Conservation (phyloP, 2,113 vertebrate genomes). For the Calypte anna region DNA sequence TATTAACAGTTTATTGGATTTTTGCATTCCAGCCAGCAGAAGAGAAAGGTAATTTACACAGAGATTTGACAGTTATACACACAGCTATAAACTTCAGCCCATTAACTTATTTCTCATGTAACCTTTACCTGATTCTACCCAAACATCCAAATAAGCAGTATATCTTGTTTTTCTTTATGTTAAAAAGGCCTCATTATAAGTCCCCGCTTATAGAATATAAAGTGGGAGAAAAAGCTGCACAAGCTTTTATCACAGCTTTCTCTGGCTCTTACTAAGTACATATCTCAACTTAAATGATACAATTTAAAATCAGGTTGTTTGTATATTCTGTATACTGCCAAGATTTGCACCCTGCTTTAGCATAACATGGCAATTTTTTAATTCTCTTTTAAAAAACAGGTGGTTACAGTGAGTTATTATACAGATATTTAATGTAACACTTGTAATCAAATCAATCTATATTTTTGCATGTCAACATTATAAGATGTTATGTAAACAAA, state of each 20-base stretch:
- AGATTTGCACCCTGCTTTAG: background rate
- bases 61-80: slow-evolving; percentile 80
- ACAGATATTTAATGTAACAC: background rate
- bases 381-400: background rate
- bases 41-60: slow-evolving; percentile 81
- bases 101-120: slow-evolving; percentile 78
- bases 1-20: slow-evolving; percentile 84
- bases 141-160: slow-evolving; percentile 64
- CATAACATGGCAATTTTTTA: background rate
- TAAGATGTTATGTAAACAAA: background rate
- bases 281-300: background rate
- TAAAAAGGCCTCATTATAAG: slow-evolving; percentile 39
- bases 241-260: slow-evolving; percentile 14
- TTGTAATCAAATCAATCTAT: background rate
- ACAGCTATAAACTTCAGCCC: slow-evolving; percentile 78
- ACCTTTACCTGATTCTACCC: slow-evolving; percentile 73
- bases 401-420: background rate
- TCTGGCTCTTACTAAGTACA: background rate
- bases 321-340: background rate
- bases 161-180: slow-evolving; percentile 54
- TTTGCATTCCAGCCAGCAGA: slow-evolving; percentile 75
- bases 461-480: background rate
- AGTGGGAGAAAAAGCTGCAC: slow-evolving; percentile 23
- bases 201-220: slow-evolving; percentile 35
- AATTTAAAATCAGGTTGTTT: background rate